Base-by-base conservation (phyloP, 2,888 invertebrate species). In the Doris montereyensis region DNA sequence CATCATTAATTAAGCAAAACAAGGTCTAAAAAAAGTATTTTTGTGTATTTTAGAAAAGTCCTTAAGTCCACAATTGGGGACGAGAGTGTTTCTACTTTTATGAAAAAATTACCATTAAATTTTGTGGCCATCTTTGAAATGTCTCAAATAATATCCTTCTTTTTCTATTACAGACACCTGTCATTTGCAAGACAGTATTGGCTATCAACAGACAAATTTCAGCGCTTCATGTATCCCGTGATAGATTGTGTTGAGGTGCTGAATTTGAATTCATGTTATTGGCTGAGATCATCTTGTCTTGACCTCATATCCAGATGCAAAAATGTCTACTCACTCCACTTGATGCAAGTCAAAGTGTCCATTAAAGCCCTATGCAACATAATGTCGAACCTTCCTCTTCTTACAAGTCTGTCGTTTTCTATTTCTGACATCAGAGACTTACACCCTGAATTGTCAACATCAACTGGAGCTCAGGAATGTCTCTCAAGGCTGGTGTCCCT, bases 251-350 rank as follows among this genome's bases (percentile, higher is more conserved):
- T 90, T 26, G 85, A 87, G 60, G 75, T 35, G 13, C 84, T 90
- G 26, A 87, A 88, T 81, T 84, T 89, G 1, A 88, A 87, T 81
- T 86, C 89, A 80, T 89, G 89, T 79, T 87, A 89, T 82, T 90
- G 90, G 90, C 76, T 88, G 52, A 81, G 85, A 1, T 83, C 86
- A 2, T 78, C 83, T 4, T 81, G 82, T 13, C 78, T 89, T 10
- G 84, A 86, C 28, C 83, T 84, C 58, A 83, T 89, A 26, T 80
- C 84, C 4, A 85, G 84, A 60, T 90, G 90, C 81, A 84, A 81
- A 78, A 85, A 87, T 76, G 82, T 89, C 5, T 84, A 81, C 21
- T 81, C 86, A 32, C 84, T 90, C 0, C 87, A 85, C 71, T 80
- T 90, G n/a, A 85, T 89, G 2, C 88, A 89, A 68, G 88, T 88